Base-by-base conservation (phyloP, 2,888 invertebrate species). In the Tenthredo distinguenda region DNA sequence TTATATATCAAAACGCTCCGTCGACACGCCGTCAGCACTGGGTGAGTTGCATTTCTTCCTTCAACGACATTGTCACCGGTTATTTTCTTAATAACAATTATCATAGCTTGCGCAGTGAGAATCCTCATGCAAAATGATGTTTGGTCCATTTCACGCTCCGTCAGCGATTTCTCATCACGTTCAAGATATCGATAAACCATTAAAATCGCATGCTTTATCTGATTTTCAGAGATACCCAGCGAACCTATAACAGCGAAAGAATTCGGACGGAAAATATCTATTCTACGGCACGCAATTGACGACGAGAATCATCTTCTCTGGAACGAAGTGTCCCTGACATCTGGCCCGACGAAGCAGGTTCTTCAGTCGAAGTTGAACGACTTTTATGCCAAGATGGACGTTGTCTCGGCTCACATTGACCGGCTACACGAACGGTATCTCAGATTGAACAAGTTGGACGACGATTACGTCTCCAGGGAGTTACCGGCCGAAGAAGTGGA, bases 391-490 rank as follows among this genome's bases (percentile, higher is more conserved):
- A 87, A 85, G 76, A 88, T 89, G 87, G 87, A 89, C 37, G 7
- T 43, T 12, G 43, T 89, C 10, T 62, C 87, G 4, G 40, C 85
- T 34, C 86, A 83, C 40, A 89, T 89, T 31, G 88, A 89, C 26
- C 85, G 76, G 76, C 81, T 88, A 26, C 87, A 89, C 31, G 84
- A 89, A 77, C 82, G 85, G 37, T 89, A 86, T 58, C 82, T 88
- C 40, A 82, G 55, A 12, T 26, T 47, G 15, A 87, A 87, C 62
- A 84, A 87, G 71, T 72, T 89, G 10, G 85, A 86, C 26, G 88
- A 89, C n/a, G 89, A 89, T 86, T 89, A 89, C 21, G 72, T 86
- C 37, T 89, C 89, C 3, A 84, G 68, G n/a, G 87, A 88, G 74
- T 82, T 88, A 40, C 85, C 85, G 5, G 9, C 21, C 84, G 62